A percentile compares a stretch with the other conserved stretches of the same genome.
Evolutionary conservation across 2,797 vertebrate species (phyloP).

Genomic region (Hipposideros larvatus): DNA sequence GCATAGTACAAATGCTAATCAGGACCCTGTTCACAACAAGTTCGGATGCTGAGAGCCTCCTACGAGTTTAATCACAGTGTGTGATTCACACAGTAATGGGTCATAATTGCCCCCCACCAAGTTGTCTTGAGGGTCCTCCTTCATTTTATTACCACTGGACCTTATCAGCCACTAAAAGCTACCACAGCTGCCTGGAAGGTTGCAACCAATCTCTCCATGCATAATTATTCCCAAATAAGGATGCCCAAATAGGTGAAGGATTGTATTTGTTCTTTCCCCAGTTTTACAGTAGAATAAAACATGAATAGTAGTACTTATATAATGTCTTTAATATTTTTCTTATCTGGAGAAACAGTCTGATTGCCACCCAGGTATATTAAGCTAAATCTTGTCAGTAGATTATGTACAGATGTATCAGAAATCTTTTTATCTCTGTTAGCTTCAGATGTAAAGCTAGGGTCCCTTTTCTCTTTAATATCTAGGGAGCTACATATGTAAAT

Average conservation of each 20-base stretch:
- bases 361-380: conserved; percentile 83
- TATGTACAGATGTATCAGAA: conserved; percentile 60
- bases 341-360: conserved; percentile 81
- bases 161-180: conserved; percentile 83
- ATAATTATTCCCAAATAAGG: conserved; percentile 81
- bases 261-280: conserved; percentile 69
- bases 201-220: conserved; percentile 79
- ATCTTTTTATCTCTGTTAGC: conserved; percentile 73
- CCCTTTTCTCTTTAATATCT: conserved; percentile 70
- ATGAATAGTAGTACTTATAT: conserved; percentile 79
- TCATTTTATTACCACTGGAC: conserved; percentile 86
- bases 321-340: conserved; percentile 83
- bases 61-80: conserved; percentile 89
- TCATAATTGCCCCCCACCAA: conserved; percentile 88
- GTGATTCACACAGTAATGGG: conserved; percentile 87
- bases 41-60: conserved; percentile 86
- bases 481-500: conserved; percentile 51
- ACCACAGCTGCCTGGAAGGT: conserved; percentile 77
- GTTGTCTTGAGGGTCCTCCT: conserved; percentile 84
- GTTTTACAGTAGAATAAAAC: conserved; percentile 82
- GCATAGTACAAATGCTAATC: conserved; percentile 88
- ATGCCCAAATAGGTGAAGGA: conserved; percentile 66
- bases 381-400: conserved; percentile 76
- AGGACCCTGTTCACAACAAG: conserved; percentile 88
- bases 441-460: conserved; percentile 64